These are phyloP conservation scores for Charina bottae DNA, from an alignment of 2,113 vertebrate species.

Conservation along the genomic window DNA sequence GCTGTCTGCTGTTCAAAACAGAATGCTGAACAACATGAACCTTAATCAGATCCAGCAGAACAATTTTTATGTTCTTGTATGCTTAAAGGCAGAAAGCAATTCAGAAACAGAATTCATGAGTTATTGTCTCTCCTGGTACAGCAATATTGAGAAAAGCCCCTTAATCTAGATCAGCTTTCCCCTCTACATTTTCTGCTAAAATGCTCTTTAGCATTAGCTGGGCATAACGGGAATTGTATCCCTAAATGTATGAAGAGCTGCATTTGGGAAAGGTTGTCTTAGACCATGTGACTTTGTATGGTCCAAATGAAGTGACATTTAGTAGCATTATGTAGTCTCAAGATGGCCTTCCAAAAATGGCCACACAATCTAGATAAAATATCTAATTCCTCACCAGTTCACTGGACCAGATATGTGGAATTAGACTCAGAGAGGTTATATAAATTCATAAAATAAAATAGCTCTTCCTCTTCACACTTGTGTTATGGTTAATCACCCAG, in stretches of 20 bases:
- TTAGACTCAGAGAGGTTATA: neutral
- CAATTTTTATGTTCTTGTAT: neutral
- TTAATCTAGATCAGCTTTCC: neutral
- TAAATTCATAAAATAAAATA: constrained; percentile 47
- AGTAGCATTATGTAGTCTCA: neutral
- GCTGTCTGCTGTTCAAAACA: neutral
- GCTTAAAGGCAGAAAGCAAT: neutral
- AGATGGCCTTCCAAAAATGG: neutral
- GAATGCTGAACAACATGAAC: neutral
- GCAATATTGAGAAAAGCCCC: neutral
- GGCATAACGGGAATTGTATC: neutral
- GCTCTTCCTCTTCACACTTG: constrained; percentile 46
- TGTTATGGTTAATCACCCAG: constrained; percentile 58
- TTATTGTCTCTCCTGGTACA: neutral
- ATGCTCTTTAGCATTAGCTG: neutral
- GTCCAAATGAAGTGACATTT: neutral
- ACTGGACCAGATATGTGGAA: neutral
- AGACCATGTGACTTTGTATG: fast-evolving
- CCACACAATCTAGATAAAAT: neutral
- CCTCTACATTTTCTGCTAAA: neutral
- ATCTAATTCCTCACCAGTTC: neutral
- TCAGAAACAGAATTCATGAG: neutral
- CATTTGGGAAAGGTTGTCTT: neutral
- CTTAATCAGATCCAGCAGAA: neutral
- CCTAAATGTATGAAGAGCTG: neutral